Base-by-base conservation (phyloP, 2,113 vertebrate species). In the Haplochromis vanheusdeni region DNA sequence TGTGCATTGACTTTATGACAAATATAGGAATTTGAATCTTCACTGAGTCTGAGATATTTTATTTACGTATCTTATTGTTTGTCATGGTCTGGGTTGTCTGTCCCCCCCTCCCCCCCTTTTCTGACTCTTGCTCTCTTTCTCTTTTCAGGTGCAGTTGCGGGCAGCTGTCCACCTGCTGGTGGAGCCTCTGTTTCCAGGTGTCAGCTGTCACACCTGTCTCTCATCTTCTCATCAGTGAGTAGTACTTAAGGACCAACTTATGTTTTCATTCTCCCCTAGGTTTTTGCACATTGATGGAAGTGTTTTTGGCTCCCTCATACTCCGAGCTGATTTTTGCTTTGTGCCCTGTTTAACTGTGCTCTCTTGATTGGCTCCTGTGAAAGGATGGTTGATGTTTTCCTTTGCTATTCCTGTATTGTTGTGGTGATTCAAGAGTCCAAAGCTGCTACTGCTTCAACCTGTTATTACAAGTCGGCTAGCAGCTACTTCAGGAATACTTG, bases 81-180 rank as follows among this genome's bases (percentile, higher is more conserved):
- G 8, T 45, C 21, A 73, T 0, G 14, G 40, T 73, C 5, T 45
- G 35, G 40, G 68, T 45, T 26, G 5, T 6, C 2, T 70, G 21
- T 4, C 16, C 28, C 28, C 28, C 58, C 9, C 4, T 0, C 11
- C 4, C 6, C 17, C 3, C 2, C 10, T 9, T 65, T 35, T 65
- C 17, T 31, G 14, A 60, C 56, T 12, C 33, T 65, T 13, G 11
- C 33, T 21, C 19, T 68, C 1, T 68, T 2, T 68, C 40, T 26
- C 23, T 26, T 73, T 17, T 45, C 40, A 73, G 40, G 40, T 45
- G 68, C n/a, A 45, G 40, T 28, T 73, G 35, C 3, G 2, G 62
- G 35, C 7, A 3, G 11, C 35, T 42, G 68, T 73, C 14, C 40
- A 47, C 68, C 40, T 75, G 40, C 68, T 75, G 68, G 68, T 47